phyloP scores from a whole-genome alignment of 2,888 invertebrate species.

The Aphelenchoides bicaudatus region DNA sequence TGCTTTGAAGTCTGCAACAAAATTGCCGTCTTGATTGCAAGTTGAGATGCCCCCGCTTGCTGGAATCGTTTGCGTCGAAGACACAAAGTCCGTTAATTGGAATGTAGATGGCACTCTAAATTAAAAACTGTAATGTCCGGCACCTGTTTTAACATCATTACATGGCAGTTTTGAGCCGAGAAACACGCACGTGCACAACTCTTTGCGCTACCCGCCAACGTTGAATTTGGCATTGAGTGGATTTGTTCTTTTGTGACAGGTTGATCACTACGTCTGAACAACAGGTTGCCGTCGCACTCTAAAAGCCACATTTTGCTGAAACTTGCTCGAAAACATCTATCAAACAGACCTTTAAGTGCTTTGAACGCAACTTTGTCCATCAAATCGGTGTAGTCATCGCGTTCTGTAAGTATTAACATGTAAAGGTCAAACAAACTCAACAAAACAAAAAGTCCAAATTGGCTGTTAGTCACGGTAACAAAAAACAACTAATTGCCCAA shows the following conservation, averaged over 20 bases:
- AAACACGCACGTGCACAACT: conserved; percentile 6
- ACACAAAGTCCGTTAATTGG: conserved; percentile 7
- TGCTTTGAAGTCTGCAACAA: background rate
- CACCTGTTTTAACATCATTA: too few relatives aligned
- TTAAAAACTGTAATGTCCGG: background rate
- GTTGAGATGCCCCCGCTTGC: too few relatives aligned
- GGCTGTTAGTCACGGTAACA: too few relatives aligned
- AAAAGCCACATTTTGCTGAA: background rate
- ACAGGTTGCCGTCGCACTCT: conserved; percentile 2
- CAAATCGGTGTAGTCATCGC: too few relatives aligned
- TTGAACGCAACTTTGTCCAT: too few relatives aligned
- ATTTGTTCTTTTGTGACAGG: background rate
- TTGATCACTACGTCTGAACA: background rate
- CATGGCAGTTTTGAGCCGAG: conserved; percentile 13
- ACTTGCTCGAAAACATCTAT: background rate
- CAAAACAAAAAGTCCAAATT: too few relatives aligned
- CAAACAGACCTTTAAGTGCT: too few relatives aligned
- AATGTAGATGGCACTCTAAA: conserved; percentile 18
- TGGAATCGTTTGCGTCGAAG: background rate
- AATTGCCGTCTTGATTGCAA: too few relatives aligned
- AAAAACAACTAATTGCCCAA: too few relatives aligned
- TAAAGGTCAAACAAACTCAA: too few relatives aligned
- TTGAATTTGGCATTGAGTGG: conserved; percentile 10
- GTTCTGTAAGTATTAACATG: too few relatives aligned
- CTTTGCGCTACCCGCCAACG: background rate